Conservation (phyloP, 2,113 vertebrate species). For the Morphnarchus princeps region DNA sequence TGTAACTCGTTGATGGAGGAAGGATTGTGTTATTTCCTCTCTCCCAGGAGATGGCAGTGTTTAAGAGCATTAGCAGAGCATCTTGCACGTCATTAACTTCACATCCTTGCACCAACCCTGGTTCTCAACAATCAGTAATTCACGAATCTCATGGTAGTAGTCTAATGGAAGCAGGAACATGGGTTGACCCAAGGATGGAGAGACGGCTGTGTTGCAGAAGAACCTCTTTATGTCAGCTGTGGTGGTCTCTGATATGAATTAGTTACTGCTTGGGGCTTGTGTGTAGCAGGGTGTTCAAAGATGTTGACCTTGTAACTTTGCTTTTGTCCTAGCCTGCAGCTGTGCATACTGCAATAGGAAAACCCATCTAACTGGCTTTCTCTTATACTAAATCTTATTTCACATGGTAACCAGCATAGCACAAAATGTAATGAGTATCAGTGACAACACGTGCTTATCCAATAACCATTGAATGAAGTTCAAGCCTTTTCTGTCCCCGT, state of each 20-base stretch:
- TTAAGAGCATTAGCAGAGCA: slow-evolving; percentile 46
- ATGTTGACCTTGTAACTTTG: background rate
- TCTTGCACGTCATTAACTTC: background rate
- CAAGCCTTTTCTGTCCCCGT: background rate
- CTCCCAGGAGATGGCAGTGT: slow-evolving; percentile 61
- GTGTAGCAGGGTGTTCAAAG: background rate
- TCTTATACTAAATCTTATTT: background rate
- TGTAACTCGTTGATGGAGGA: background rate
- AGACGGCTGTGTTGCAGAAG: background rate
- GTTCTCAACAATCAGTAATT: background rate
- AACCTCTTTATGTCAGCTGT: background rate
- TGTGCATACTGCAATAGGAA: background rate
- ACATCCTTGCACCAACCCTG: background rate
- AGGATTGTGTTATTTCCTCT: background rate
- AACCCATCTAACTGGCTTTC: background rate
- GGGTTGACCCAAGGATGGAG: background rate
- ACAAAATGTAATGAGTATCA: background rate
- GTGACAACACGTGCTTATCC: background rate
- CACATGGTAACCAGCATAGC: background rate
- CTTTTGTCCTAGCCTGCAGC: background rate
- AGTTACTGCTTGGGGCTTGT: background rate
- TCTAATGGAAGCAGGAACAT: background rate
- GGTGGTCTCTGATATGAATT: background rate
- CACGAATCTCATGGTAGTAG: background rate
- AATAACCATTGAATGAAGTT: rapidly evolving